phyloP scores from a whole-genome alignment of 2,797 vertebrate genomes.

The Danio aesculapii region DNA sequence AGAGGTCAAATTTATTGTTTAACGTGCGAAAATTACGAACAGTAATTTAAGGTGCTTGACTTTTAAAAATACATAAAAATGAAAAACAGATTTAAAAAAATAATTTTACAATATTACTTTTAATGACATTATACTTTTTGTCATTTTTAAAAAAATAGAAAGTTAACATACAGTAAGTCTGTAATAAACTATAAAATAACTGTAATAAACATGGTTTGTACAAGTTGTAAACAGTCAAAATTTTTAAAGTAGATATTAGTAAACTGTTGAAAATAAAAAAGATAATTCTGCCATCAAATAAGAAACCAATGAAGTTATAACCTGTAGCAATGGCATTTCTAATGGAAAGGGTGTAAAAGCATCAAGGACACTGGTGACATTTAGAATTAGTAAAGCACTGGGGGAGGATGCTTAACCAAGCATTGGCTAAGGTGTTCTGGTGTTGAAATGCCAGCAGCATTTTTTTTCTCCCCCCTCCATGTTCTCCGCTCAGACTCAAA shows the following conservation, averaged over 20 bases:
- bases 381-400: constrained; percentile 64
- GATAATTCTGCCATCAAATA: neutral
- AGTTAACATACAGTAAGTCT: too few species aligned
- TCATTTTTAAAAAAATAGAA: too few species aligned
- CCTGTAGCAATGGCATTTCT: constrained; percentile 60
- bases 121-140: too few species aligned
- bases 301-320: constrained; percentile 23
- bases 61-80: neutral
- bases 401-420: constrained; percentile 60
- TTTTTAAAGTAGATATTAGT: too few species aligned
- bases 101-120: neutral
- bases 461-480: neutral
- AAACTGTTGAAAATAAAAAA: too few species aligned
- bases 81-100: too few species aligned
- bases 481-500: constrained; percentile 57
- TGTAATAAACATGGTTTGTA: too few species aligned
- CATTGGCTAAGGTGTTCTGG: constrained; percentile 58
- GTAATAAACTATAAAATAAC: too few species aligned
- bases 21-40: too few species aligned
- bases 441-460: constrained; percentile 50
- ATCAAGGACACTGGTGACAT: constrained; percentile 64
- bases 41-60: too few species aligned
- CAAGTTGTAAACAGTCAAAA: too few species aligned
- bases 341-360: constrained; percentile 43
- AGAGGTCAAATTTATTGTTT: too few species aligned